Evolutionary conservation across 2,113 vertebrate genomes (phyloP).

Genomic region (Notothenia rossii): DNA sequence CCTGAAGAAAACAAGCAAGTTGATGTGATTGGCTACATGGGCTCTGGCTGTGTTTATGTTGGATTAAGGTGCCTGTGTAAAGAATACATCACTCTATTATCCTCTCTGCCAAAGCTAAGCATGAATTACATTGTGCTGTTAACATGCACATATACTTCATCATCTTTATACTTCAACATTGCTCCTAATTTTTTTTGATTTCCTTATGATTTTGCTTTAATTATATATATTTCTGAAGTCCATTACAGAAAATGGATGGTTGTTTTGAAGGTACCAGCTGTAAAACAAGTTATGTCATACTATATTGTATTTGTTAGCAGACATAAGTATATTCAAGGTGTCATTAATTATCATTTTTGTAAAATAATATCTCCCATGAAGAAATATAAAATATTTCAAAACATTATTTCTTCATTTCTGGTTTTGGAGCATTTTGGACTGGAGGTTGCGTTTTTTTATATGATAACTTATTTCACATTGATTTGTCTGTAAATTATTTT

Average conservation of each 20-base stretch:
- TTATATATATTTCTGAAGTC: neutral
- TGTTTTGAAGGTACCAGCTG: neutral
- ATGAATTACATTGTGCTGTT: neutral
- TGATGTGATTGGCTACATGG: constrained; percentile 34
- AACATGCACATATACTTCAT: neutral
- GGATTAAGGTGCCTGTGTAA: constrained; percentile 36
- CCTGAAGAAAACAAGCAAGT: constrained; percentile 28
- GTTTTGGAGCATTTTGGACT: no score
- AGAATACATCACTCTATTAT: neutral
- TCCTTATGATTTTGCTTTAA: neutral
- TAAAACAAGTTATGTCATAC: no score
- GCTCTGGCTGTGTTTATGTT: constrained; percentile 32
- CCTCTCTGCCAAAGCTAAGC: neutral
- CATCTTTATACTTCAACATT: neutral
- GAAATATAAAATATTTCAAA: neutral
- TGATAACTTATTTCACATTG: no score
- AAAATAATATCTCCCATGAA: neutral
- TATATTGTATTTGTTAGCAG: neutral
- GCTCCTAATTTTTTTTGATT: neutral
- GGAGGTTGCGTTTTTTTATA: no score
- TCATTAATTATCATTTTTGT: neutral
- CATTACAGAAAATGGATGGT: neutral
- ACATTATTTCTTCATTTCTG: neutral
- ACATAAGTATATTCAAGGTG: neutral
- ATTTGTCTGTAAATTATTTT: no score